These are phyloP conservation scores for Argyra leucocephala DNA, from an alignment of 2,888 invertebrate genomes.

Conservation along the genomic window DNA sequence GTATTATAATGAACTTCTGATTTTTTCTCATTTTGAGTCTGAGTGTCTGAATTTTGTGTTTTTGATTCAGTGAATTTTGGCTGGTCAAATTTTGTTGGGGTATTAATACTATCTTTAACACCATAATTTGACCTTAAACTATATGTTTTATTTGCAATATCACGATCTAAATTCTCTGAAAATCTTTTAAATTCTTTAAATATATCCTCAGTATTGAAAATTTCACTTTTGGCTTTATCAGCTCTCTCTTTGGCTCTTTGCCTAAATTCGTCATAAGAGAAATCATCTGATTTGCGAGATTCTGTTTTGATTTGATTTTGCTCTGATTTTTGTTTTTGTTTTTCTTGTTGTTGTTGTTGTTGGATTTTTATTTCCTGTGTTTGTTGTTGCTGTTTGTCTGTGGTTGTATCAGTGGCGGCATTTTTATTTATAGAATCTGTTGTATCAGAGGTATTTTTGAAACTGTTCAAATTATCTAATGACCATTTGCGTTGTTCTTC, in stretches of 20 bases:
- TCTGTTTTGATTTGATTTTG: not conserved
- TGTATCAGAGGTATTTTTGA: conserved; percentile 9
- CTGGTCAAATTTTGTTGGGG: conserved; percentile 19
- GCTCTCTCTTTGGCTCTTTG: conserved; percentile 38
- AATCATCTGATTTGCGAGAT: conserved; percentile 12
- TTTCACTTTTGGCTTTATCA: conserved; percentile 25
- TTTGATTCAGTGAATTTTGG: conserved; percentile 15
- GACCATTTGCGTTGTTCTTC: conserved; percentile 10
- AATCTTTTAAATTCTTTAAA: conserved; percentile 43
- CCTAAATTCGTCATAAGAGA: conserved; percentile 38
- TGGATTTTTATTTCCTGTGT: conserved; percentile 15
- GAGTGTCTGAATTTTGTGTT: conserved; percentile 14
- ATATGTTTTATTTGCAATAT: conserved; percentile 33
- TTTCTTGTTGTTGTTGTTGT: conserved; percentile 23
- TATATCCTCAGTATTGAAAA: conserved; percentile 37
- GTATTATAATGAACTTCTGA: conserved; percentile 26
- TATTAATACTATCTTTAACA: conserved; percentile 17
- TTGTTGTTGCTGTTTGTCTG: conserved; percentile 21
- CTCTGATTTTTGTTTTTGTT: conserved; percentile 20
- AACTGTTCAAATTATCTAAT: conserved; percentile 8
- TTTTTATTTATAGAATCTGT: conserved; percentile 14
- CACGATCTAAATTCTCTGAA: conserved; percentile 37
- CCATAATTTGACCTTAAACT: conserved; percentile 22
- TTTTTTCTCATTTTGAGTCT: conserved; percentile 26
- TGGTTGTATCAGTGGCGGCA: conserved; percentile 16